Base-by-base conservation (phyloP, 2,888 invertebrate species). In the Gymnocheta viridis region DNA sequence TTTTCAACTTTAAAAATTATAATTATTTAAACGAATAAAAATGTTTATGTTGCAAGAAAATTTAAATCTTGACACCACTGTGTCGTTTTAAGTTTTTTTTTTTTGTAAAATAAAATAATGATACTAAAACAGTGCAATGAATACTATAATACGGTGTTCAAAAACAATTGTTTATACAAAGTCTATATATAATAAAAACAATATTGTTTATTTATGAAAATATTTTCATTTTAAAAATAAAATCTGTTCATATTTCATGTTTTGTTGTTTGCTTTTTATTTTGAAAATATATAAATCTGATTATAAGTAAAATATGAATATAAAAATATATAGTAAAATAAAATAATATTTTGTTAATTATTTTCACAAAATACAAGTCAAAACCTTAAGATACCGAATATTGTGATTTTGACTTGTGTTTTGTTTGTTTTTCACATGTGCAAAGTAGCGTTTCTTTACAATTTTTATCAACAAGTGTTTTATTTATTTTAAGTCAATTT, bases 401-500 rank as follows among this genome's bases (percentile, higher is more conserved):
- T 51, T 69, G 29, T 19, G 60, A 17, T 38, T 35, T 76, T 54
- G 29, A 64, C 51, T 64, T 54, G 44, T 22, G 54, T 49, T 35
- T 56, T 35, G 14, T 58, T n/a, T n/a, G 35, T 62, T n/a, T 47
- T 62, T 60, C 41, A 47, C 27, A 66, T 38, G 27, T 51, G 9
- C n/a, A 47, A 62, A 66, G n/a, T 6, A 47, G n/a, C 4, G 70
- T 60, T 78, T 72, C 22, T 38, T 72, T 72, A 56, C 38, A 64
- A 54, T 64, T 70, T 54, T 19, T 49, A 73, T 64, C 66, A 81
- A 81, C 73, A 81, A 81, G 80, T 81, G 67, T 81, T 54, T 66
- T 49, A n/a, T 66, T 49, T 66, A 49, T 73, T 66, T 72, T 22
- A 47, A 32, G 27, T 29, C 38, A 58, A 58, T 24, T 49, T 41